These are phyloP conservation scores for Cynodonichthys magdalenae DNA, from an alignment of 2,797 vertebrate genomes.

Conservation along the genomic window DNA sequence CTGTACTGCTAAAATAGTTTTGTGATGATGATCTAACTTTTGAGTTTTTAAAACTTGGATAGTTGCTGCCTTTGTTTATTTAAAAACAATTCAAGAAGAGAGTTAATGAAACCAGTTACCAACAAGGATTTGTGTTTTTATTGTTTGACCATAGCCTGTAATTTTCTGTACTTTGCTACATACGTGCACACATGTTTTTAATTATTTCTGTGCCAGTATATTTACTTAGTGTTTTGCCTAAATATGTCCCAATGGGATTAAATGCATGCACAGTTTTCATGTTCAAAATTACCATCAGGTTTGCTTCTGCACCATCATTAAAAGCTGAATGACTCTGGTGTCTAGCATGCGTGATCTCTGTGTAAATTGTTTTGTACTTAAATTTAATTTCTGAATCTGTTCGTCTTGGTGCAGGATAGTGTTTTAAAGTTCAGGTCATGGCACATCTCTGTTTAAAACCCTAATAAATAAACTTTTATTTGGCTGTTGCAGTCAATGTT, in stretches of 20 bases:
- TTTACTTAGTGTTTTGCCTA: no score
- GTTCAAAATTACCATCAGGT: neutral
- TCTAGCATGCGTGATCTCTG: neutral
- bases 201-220: neutral
- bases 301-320: conserved; percentile 1
- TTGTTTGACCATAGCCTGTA: neutral
- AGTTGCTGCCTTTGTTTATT: neutral
- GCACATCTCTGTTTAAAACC: conserved; percentile 21
- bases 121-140: neutral
- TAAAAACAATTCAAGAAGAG: neutral
- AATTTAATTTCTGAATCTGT: conserved; percentile 9
- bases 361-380: conserved; percentile 14
- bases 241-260: no score
- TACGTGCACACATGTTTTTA: neutral
- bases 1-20: conserved; percentile 11
- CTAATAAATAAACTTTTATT: conserved; percentile 31
- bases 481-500: conserved; percentile 38
- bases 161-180: neutral
- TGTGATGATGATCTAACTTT: conserved; percentile 26
- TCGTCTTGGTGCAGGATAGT: conserved; percentile 8
- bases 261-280: neutral
- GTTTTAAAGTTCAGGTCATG: conserved; percentile 14
- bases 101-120: neutral
- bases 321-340: conserved; percentile 1
- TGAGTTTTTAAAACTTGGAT: conserved; percentile 15